Evolutionary conservation across 2,888 invertebrate species (phyloP).

Genomic region (Volucella bombylans): DNA sequence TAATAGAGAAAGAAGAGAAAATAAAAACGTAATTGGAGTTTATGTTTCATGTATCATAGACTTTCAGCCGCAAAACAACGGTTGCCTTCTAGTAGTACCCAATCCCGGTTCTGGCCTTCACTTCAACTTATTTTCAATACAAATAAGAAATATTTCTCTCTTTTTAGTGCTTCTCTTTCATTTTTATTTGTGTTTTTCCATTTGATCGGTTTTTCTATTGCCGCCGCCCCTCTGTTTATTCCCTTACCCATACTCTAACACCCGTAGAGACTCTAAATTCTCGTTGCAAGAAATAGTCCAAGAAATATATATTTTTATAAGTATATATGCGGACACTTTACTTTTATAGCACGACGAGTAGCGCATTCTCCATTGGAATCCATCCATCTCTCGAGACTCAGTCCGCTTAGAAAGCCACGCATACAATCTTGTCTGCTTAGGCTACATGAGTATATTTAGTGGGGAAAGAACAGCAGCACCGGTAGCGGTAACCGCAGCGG

Average conservation of each 20-base stretch:
- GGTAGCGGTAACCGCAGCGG: too few relatives aligned
- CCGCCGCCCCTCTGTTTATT: background rate
- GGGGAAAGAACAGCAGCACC: background rate
- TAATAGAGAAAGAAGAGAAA: slow-evolving; percentile 26
- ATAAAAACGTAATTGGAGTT: slow-evolving; percentile 33
- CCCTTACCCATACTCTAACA: background rate
- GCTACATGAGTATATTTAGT: slow-evolving; percentile 3
- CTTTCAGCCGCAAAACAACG: too few relatives aligned
- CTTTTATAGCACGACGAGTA: slow-evolving; percentile 49
- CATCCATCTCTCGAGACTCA: slow-evolving; percentile 51
- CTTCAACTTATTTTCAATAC: slow-evolving; percentile 8
- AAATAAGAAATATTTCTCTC: slow-evolving; percentile 19
- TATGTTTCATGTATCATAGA: slow-evolving; percentile 39
- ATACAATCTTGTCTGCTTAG: slow-evolving; percentile 19
- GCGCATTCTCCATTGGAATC: slow-evolving; percentile 48
- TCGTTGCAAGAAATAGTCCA: slow-evolving; percentile 48
- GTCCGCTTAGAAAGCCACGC: slow-evolving; percentile 52
- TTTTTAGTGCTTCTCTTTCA: slow-evolving; percentile 20
- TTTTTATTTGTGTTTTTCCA: slow-evolving; percentile 50
- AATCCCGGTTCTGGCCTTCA: background rate
- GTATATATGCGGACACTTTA: slow-evolving; percentile 36
- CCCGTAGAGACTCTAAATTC: background rate
- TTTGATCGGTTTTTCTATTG: slow-evolving; percentile 35
- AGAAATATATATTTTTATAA: slow-evolving; percentile 43
- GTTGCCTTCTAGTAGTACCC: background rate